These are phyloP conservation scores for Epicauta chinensis DNA, from an alignment of 1,140 invertebrate species.

Conservation along the genomic window DNA sequence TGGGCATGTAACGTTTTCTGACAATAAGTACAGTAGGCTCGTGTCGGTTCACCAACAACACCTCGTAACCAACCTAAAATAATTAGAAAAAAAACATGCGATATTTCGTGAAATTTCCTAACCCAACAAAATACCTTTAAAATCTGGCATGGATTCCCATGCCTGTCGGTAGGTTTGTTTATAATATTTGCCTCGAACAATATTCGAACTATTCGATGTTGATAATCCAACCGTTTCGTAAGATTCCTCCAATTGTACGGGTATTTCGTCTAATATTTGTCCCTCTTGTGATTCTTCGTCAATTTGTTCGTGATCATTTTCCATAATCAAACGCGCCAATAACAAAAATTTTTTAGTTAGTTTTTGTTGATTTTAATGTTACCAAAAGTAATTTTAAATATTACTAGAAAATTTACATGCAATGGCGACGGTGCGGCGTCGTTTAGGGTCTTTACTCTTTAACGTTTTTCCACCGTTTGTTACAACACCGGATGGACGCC, in stretches of 20 bases:
- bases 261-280: slow-evolving; percentile 26
- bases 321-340: slow-evolving; percentile 35
- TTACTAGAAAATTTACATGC: slow-evolving; percentile 11
- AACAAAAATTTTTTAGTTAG: slow-evolving; percentile 12
- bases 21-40: slow-evolving; percentile 53
- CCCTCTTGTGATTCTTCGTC: slow-evolving; percentile 22
- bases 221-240: slow-evolving; percentile 17
- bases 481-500: too few relatives aligned
- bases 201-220: slow-evolving; percentile 14
- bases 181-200: slow-evolving; percentile 42
- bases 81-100: slow-evolving; percentile 1
- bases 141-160: slow-evolving; percentile 53
- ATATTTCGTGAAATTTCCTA: too few relatives aligned
- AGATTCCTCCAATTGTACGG: slow-evolving; percentile 27
- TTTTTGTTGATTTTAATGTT: slow-evolving; percentile 18
- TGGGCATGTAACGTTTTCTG: slow-evolving; percentile 56
- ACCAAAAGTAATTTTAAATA: slow-evolving; percentile 26
- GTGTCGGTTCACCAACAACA: slow-evolving; percentile 46
- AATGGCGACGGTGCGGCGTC: slow-evolving; percentile 15
- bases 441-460: slow-evolving; percentile 9
- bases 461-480: background rate
- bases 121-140: slow-evolving; percentile 45
- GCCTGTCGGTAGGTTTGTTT: slow-evolving; percentile 53
- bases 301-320: slow-evolving; percentile 23
- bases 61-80: slow-evolving; percentile 50